Conservation (phyloP, 2,888 invertebrate genomes). For the Bimastos eiseni region DNA sequence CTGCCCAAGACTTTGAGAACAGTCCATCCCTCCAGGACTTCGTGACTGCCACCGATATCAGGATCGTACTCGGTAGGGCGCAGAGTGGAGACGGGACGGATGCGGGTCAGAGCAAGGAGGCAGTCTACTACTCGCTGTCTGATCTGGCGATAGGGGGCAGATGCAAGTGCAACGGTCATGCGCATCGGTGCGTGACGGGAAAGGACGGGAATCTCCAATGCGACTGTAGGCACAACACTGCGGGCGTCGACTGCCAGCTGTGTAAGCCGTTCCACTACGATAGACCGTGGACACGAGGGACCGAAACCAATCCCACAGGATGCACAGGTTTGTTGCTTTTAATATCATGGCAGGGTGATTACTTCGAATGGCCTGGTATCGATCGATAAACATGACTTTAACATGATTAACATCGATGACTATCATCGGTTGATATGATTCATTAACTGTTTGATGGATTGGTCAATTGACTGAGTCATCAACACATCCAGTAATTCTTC, state of each 20-base stretch:
- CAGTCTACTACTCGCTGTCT: constrained; percentile 67
- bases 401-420: too few relatives aligned
- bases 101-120: constrained; percentile 40
- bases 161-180: constrained; percentile 99
- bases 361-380: too few relatives aligned
- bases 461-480: not conserved
- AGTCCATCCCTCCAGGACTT: constrained; percentile 92
- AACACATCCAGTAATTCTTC: not conserved
- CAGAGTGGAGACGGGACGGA: constrained; percentile 59
- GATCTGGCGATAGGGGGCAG: constrained; percentile 96
- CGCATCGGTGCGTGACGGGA: constrained; percentile 75
- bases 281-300: constrained; percentile 96
- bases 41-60: constrained; percentile 98
- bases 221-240: constrained; percentile 98
- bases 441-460: too few relatives aligned
- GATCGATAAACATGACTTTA: too few relatives aligned
- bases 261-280: constrained; percentile 99
- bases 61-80: constrained; percentile 68
- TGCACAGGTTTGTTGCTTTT: constrained; percentile 84
- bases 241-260: constrained; percentile 94
- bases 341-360: not conserved
- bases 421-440: too few relatives aligned
- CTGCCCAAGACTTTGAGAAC: constrained; percentile 91
- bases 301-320: constrained; percentile 91
- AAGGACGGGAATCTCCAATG: constrained; percentile 73